Base-by-base conservation (phyloP, 2,888 invertebrate species). In the Diarsia rubi region DNA sequence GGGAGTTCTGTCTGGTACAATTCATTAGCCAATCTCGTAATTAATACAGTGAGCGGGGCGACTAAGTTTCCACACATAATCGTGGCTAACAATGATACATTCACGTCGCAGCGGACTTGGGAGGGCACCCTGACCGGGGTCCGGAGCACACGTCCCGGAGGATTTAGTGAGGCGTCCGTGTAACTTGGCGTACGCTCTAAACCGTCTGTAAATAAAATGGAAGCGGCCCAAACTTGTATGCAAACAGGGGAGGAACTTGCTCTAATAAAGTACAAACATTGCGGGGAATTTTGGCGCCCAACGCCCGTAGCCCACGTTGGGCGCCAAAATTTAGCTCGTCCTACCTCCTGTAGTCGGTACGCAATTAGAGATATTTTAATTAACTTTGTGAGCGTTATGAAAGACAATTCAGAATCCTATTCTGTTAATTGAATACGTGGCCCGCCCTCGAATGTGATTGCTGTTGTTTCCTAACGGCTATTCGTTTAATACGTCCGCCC, bases 241-340 rank as follows among this genome's bases (percentile, higher is more conserved):
- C 93, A 94, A 95, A 95, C 94, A 92, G 88, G 88, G 89, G 90
- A 86, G 91, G 87, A 94, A 94, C 92, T 95, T 93, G 89, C 90
- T 90, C 93, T 94, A 95, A 95, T 95, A 95, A 94, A 94, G 93
- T 91, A 90, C 94, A 95, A 95, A 96, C 94, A 95, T 91, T 93
- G 94, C 89, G 94, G 93, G 84, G 84, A 81, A 85, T 78, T 79
- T 84, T 89, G 89, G 89, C 90, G 88, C 89, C 89, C 89, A 88
- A 85, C 86, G 69, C 74, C 37, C 8, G 37, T 37, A 87, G 86
- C 80, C 63, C 79, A 72, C 68, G 80, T 80, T 37, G 37, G 37
- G 37, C 37, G 37, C 37, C 37, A 37, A 37, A 37, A 37, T 37
- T 83, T 86, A 84, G 86, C 80, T 83, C 79, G 67, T 85, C 80